Percentiles rank a stretch among this genome's conserved stretches.
These are phyloP conservation scores for Cliona cf. orientalis DNA, from an alignment of 37 sponge, comb jelly and placozoan species.

Conservation along the genomic window DNA sequence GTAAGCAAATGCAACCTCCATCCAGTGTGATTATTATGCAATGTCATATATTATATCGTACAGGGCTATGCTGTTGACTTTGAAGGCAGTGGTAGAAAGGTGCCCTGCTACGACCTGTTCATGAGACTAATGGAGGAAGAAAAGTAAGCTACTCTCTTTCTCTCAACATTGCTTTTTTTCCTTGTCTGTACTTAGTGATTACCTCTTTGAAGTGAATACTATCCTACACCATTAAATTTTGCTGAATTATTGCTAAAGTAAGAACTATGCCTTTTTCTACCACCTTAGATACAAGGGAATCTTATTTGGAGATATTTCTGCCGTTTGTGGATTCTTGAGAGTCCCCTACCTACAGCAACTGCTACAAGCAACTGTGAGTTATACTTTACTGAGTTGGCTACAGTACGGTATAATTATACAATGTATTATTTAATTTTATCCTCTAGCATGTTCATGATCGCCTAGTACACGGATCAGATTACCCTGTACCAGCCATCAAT, in stretches of 20 bases:
- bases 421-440: background rate
- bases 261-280: background rate
- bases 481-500: constrained; percentile 92
- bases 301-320: constrained; percentile 91
- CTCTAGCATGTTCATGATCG: constrained; percentile 72
- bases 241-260: background rate
- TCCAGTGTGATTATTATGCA: background rate
- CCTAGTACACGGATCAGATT: constrained; percentile 89
- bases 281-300: constrained; percentile 56
- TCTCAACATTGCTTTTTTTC: background rate
- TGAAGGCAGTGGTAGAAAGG: constrained; percentile 28
- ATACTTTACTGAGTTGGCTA: background rate
- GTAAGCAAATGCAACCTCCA: constrained; percentile 14
- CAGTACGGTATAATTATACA: background rate
- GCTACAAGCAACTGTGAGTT: constrained; percentile 60
- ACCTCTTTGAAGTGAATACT: background rate
- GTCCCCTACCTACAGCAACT: constrained; percentile 60
- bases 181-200: background rate
- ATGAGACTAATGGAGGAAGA: constrained; percentile 79
- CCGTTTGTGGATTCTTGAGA: constrained; percentile 73
- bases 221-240: background rate
- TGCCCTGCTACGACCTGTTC: constrained; percentile 65
- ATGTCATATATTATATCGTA: constrained; percentile 2
- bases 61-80: constrained; percentile 66
- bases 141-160: constrained; percentile 7